phyloP scores from a whole-genome alignment of 2,888 invertebrate genomes.

The Rhaphigaster nebulosa region DNA sequence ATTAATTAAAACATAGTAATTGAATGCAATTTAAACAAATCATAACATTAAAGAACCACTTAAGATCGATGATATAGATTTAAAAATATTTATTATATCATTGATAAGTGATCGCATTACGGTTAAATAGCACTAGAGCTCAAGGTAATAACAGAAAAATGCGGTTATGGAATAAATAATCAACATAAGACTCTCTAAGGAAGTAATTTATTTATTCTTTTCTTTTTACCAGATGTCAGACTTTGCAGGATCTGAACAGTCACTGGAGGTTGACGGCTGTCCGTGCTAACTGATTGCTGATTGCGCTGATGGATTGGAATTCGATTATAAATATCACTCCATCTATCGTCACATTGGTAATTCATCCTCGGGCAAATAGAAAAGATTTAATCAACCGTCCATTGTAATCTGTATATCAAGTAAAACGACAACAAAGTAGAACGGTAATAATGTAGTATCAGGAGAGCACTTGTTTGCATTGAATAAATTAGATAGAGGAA shows the following conservation, averaged over 20 bases:
- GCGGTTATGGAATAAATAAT: slow-evolving; percentile 12
- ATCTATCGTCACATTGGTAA: slow-evolving; percentile 40
- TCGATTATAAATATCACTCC: slow-evolving; percentile 44
- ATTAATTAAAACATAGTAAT: too few relatives aligned
- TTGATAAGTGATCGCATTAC: too few relatives aligned
- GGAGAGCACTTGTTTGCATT: not conserved
- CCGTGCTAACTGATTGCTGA: slow-evolving; percentile 41
- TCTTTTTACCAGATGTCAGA: not conserved
- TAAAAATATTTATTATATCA: too few relatives aligned
- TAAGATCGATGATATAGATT: too few relatives aligned
- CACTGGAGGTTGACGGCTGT: slow-evolving; percentile 19
- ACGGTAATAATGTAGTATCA: not conserved
- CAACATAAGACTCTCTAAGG: not conserved
- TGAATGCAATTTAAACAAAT: too few relatives aligned
- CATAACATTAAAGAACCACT: too few relatives aligned
- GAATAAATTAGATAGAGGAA: not conserved
- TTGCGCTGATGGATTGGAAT: slow-evolving; percentile 27
- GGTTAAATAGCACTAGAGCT: not conserved
- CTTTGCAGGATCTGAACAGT: not conserved
- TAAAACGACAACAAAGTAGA: not conserved
- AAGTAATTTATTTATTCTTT: slow-evolving; percentile 6
- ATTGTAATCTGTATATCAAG: not conserved
- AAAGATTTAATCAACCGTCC: slow-evolving; percentile 29
- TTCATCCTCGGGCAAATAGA: slow-evolving; percentile 1
- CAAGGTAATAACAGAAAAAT: not conserved